These are phyloP conservation scores for Liopterus haemorrhoidalis DNA, from an alignment of 2,888 invertebrate genomes.

Conservation along the genomic window DNA sequence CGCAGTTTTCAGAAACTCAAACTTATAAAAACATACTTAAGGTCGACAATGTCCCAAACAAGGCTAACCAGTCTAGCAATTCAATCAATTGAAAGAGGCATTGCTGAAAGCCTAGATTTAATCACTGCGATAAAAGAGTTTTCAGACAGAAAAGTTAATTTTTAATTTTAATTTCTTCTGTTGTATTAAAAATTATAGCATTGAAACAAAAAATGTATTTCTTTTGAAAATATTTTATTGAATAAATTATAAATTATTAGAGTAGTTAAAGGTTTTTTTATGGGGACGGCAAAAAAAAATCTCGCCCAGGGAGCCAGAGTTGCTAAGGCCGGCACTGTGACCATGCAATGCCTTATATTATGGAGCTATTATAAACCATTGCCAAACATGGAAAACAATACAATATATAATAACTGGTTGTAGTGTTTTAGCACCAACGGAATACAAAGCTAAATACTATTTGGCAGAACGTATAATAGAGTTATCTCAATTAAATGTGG, in stretches of 20 bases:
- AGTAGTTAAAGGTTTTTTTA: neutral
- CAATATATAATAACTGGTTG: too few species aligned
- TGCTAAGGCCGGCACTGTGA: neutral
- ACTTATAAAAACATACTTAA: slow-evolving; percentile 25
- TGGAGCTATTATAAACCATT: too few species aligned
- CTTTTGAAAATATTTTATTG: too few species aligned
- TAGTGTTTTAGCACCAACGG: too few species aligned
- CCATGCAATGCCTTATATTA: too few species aligned
- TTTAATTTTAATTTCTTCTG: neutral
- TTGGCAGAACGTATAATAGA: too few species aligned
- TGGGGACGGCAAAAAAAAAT: neutral
- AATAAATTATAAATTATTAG: too few species aligned
- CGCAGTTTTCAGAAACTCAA: slow-evolving; percentile 24
- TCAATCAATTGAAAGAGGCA: slow-evolving; percentile 9
- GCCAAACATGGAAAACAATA: too few species aligned
- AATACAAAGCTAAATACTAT: too few species aligned
- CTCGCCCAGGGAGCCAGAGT: neutral
- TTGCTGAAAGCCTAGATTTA: neutral
- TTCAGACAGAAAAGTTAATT: neutral
- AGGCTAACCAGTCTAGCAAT: slow-evolving; percentile 21
- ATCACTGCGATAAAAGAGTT: neutral
- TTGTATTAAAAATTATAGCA: too few species aligned
- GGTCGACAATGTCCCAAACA: slow-evolving; percentile 24
- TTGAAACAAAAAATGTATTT: too few species aligned
- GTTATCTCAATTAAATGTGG: too few species aligned